phyloP scores from a whole-genome alignment of 37 sponge, comb jelly and placozoan genomes.

The Crambe crambe region DNA sequence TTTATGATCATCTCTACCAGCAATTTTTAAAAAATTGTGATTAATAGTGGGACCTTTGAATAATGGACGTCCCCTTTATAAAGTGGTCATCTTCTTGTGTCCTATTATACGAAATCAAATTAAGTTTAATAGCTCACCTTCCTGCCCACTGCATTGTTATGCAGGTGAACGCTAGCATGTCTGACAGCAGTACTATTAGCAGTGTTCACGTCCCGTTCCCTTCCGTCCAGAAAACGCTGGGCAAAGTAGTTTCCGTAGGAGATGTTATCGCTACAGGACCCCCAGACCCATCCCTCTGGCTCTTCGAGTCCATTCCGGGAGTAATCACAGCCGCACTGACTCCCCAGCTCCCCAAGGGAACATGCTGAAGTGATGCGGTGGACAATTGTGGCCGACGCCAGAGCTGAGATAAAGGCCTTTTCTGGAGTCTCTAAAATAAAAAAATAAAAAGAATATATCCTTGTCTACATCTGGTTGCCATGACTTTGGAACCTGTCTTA shows the following conservation, averaged over 20 bases:
- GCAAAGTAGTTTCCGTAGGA: conserved; percentile 56
- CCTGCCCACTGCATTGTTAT: conserved; percentile 71
- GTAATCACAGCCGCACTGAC: conserved; percentile 59
- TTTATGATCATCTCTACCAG: too few relatives aligned
- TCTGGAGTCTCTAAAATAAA: conserved; percentile 51
- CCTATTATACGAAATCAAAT: too few relatives aligned
- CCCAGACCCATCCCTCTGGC: conserved; percentile 53
- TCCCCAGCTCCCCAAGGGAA: conserved; percentile 27
- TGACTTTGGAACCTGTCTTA: too few relatives aligned
- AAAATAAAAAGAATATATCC: not conserved
- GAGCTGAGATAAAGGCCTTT: conserved; percentile 63
- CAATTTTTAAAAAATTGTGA: too few relatives aligned
- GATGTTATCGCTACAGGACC: conserved; percentile 64
- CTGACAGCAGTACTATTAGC: not conserved
- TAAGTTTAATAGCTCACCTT: conserved; percentile 37
- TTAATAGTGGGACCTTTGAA: too few relatives aligned
- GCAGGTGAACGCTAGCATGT: conserved; percentile 39
- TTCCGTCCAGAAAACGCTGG: conserved; percentile 46
- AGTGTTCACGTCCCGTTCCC: conserved; percentile 17
- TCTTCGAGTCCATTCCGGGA: conserved; percentile 22
- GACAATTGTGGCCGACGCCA: conserved; percentile 64
- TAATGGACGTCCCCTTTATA: too few relatives aligned
- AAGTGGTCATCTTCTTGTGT: too few relatives aligned
- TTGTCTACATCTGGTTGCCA: too few relatives aligned
- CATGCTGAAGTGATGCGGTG: conserved; percentile 53